Base-by-base conservation (phyloP, 2,888 invertebrate species). In the Macrostomum cliftonense region DNA sequence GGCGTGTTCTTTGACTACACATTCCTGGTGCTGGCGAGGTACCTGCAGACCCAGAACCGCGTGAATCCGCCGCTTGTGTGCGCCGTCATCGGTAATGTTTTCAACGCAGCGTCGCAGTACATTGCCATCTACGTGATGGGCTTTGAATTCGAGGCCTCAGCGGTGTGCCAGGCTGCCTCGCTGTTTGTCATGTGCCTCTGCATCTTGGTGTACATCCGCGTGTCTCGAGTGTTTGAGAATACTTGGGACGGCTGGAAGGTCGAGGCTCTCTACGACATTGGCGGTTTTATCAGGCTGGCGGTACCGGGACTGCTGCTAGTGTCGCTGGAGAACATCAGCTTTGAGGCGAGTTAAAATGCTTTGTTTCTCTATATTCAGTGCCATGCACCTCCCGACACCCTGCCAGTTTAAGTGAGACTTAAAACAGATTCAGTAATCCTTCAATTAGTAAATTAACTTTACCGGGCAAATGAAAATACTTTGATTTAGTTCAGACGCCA, bases 201-300 rank as follows among this genome's bases (percentile, higher is more conserved):
- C 16, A 19, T 17, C 16, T 9, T 40, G 40, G 40, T 17, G 16
- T 40, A 40, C 40, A 40, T 40, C 40, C 40, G 16, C 16, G 16
- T 16, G 16, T 40, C 11, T 17, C 16, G 40, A 2, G 40, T 40
- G 40, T 40, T 17, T 9, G 20, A 40, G 20, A 11, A 40, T 2
- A 40, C 46, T 19, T 46, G 46, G 46, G 40, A 40, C 40, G 46
- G 46, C 42, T 46, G 46, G 46, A 37, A 36, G 20, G n/a, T 13
- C 40, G 37, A 46, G 43, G 40, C 40, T 12, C 38, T 46, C 39
- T 16, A 40, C 19, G 46, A 40, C 19, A 42, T 39, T 19, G 46
- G 46, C 14, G 36, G 20, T n/a, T 46, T 46, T 13, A 20, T 46
- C 12, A 19, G 28, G 19, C 19, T 43, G 19, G 46, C 36, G 13